Evolutionary conservation across 1,140 invertebrate genomes (phyloP).

Genomic region (Acyrthosiphon pisum): DNA sequence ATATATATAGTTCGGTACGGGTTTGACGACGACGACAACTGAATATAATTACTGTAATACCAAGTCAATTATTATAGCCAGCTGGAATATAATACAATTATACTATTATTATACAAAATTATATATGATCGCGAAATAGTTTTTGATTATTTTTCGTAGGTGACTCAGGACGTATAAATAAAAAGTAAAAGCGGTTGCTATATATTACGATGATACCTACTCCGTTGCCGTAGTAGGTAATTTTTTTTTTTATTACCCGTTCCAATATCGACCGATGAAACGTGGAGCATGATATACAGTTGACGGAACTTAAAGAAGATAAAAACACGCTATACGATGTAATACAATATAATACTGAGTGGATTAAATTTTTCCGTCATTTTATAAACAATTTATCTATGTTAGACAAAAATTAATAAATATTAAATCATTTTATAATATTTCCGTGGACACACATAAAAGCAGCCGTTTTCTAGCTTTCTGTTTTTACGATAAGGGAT

Average conservation of each 20-base stretch:
- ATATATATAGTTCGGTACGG: not conserved
- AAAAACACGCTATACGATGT: not conserved
- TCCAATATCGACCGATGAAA: not conserved
- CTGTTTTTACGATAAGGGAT: not conserved
- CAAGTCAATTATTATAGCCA: not conserved
- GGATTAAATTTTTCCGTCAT: not conserved
- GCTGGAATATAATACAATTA: no score
- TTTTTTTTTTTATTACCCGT: not conserved
- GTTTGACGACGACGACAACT: not conserved
- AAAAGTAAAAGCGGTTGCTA: no score
- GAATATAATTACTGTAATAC: not conserved
- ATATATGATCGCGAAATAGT: no score
- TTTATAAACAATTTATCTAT: not conserved
- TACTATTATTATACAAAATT: no score
- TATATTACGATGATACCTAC: not conserved
- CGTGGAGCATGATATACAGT: not conserved
- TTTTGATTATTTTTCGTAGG: no score
- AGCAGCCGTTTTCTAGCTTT: not conserved
- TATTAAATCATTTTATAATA: not conserved
- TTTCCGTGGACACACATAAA: not conserved
- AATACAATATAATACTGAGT: not conserved
- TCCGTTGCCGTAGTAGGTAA: not conserved
- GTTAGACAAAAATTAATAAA: constrained; percentile 2
- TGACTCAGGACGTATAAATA: no score
- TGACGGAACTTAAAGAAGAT: not conserved